Conservation (phyloP, 2,888 invertebrate species). For the Chloroclysta siterata region DNA sequence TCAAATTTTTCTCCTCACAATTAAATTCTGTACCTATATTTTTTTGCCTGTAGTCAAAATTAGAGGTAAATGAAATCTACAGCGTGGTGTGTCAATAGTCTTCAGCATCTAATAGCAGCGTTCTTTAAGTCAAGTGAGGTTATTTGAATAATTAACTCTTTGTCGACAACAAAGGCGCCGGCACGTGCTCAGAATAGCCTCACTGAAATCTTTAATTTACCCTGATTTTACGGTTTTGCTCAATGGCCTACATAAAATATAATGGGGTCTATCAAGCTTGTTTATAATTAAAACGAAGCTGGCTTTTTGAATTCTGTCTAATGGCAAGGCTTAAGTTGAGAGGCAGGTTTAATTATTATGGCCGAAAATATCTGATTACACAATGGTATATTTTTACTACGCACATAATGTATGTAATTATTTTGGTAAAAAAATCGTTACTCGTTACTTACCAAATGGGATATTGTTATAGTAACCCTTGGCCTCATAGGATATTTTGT, state of each 20-base stretch:
- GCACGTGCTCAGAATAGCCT: constrained; percentile 43
- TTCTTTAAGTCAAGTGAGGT: constrained; percentile 43
- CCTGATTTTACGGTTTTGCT: constrained; percentile 39
- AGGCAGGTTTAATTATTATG: constrained; percentile 14
- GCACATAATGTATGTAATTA: neutral
- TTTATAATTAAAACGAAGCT: constrained; percentile 31
- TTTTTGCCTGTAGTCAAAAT: too few species aligned
- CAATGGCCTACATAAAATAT: constrained; percentile 40
- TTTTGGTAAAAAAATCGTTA: neutral
- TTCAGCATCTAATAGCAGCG: constrained; percentile 35
- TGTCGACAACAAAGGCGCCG: constrained; percentile 45
- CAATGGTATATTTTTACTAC: neutral
- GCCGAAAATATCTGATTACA: constrained; percentile 9
- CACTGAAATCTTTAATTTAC: constrained; percentile 42
- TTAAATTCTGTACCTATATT: too few species aligned
- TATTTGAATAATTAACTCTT: constrained; percentile 49
- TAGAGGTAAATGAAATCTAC: neutral
- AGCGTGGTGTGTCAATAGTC: constrained; percentile 15
- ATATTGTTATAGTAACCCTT: too few species aligned
- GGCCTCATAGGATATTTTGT: too few species aligned
- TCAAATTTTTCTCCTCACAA: too few species aligned
- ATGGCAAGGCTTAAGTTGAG: constrained; percentile 22
- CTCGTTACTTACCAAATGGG: too few species aligned
- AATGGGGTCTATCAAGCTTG: constrained; percentile 32
- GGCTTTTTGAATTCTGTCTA: constrained; percentile 18